Evolutionary conservation across 1,140 invertebrate genomes (phyloP).

Genomic region (Bombus turneri): DNA sequence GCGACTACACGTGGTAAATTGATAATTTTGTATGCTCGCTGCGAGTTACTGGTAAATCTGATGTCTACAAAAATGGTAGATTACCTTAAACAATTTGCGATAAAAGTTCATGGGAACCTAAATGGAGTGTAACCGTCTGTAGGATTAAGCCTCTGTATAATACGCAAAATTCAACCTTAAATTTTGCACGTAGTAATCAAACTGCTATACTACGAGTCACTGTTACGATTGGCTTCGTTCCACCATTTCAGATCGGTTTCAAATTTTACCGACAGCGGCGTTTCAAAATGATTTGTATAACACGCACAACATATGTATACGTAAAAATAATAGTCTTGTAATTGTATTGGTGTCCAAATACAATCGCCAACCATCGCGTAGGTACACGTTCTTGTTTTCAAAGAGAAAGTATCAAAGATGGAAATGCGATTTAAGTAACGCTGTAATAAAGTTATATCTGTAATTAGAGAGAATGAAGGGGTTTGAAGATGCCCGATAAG

Average conservation of each 20-base stretch:
- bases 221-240: too few species aligned
- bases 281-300: too few species aligned
- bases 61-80: not conserved
- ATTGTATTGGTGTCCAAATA: too few species aligned
- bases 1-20: not conserved
- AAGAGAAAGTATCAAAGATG: too few species aligned
- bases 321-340: too few species aligned
- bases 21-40: constrained; percentile 1
- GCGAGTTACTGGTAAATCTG: not conserved
- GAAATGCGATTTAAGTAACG: too few species aligned
- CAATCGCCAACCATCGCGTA: too few species aligned
- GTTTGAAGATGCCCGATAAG: constrained; percentile 34
- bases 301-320: too few species aligned
- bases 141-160: not conserved
- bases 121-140: not conserved
- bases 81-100: not conserved
- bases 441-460: too few species aligned
- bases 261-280: too few species aligned
- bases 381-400: too few species aligned
- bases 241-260: too few species aligned
- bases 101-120: not conserved
- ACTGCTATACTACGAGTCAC: not conserved
- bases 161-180: not conserved
- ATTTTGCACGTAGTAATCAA: not conserved
- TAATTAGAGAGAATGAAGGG: not conserved